Percentiles rank a stretch among this genome's conserved stretches.
Evolutionary conservation across 2,888 invertebrate species (phyloP).

Genomic region (Zaprionus lineosus): DNA sequence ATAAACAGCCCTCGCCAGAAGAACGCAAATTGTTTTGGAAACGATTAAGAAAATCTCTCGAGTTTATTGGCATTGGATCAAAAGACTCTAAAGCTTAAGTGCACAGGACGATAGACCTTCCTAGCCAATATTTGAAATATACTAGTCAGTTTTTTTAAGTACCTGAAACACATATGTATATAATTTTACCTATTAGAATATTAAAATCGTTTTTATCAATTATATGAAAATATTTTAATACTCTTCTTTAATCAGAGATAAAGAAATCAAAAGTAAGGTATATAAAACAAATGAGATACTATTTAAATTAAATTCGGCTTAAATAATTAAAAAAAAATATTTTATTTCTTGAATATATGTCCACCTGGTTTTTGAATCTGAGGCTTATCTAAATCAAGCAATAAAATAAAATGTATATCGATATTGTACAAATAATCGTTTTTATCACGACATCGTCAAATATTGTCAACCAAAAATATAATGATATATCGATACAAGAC

Average conservation of each 20-base stretch:
- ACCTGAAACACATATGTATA: conserved; percentile 63
- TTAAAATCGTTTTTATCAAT: neutral
- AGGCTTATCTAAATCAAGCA: no score
- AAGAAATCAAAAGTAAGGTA: no score
- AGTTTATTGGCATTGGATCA: conserved; percentile 59
- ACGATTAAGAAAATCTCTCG: conserved; percentile 77
- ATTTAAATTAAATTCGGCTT: no score
- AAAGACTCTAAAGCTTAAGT: conserved; percentile 43
- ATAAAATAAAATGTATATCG: no score
- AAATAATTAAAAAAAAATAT: no score
- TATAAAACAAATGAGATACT: no score
- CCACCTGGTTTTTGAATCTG: no score
- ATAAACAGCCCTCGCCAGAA: conserved; percentile 60
- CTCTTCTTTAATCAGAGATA: no score
- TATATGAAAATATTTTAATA: no score
- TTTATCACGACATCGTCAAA: conserved; percentile 8
- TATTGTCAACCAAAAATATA: no score
- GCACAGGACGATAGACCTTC: neutral
- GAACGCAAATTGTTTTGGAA: conserved; percentile 82
- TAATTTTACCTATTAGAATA: conserved; percentile 1
- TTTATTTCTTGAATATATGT: no score
- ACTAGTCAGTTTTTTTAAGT: conserved; percentile 63
- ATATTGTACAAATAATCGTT: no score
- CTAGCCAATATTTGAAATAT: conserved; percentile 12
- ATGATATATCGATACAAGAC: conserved; percentile 14